These are phyloP conservation scores for Bucorvus abyssinicus DNA, from an alignment of 2,797 vertebrate species.

Conservation along the genomic window DNA sequence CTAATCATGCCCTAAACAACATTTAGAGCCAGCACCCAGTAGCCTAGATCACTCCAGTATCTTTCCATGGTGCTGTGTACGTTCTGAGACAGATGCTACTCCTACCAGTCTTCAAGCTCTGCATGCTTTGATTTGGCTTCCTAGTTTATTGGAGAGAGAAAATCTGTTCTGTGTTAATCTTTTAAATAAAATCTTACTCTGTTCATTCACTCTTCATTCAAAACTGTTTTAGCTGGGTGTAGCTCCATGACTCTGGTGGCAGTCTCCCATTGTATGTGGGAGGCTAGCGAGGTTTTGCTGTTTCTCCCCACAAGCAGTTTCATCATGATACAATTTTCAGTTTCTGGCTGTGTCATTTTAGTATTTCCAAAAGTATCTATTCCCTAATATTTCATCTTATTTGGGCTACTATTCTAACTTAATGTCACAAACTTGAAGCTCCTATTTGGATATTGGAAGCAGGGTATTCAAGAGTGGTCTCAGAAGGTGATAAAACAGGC, in stretches of 20 bases:
- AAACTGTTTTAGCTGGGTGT: background rate
- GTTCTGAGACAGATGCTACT: background rate
- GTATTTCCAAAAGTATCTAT: background rate
- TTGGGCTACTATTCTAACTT: background rate
- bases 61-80: background rate
- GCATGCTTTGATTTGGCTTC: background rate
- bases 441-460: background rate
- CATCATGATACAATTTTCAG: background rate
- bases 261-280: background rate
- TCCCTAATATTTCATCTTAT: background rate
- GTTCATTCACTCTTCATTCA: background rate
- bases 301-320: background rate
- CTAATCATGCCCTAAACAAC: background rate
- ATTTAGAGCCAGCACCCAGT: background rate
- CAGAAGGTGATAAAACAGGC: background rate
- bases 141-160: background rate
- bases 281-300: background rate
- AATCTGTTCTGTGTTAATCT: constrained; percentile 48
- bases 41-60: background rate
- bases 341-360: background rate
- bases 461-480: background rate
- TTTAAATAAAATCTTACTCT: background rate
- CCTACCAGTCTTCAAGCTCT: background rate
- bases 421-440: background rate
- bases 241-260: background rate